Evolutionary conservation across 1,140 invertebrate genomes (phyloP).

Genomic region (Heliconius congener): DNA sequence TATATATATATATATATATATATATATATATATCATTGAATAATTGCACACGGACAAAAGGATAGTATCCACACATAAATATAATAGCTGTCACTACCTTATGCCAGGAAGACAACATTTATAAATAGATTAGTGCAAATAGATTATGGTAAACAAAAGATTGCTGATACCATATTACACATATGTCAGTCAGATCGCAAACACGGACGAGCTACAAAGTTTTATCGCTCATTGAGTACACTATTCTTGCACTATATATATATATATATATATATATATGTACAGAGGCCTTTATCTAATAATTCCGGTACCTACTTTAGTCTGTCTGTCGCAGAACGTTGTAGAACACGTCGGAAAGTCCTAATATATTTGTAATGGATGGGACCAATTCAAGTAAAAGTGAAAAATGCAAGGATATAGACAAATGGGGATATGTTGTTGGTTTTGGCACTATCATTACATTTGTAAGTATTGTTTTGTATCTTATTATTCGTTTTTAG

Average conservation of each 20-base stretch:
- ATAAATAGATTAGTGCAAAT: background rate
- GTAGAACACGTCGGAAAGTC: constrained; percentile 13
- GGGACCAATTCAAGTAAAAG: constrained; percentile 19
- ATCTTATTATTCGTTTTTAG: background rate
- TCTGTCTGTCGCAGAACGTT: constrained; percentile 16
- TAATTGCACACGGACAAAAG: no score
- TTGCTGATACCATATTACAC: constrained; percentile 6
- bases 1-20: no score
- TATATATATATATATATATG: background rate
- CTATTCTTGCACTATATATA: constrained; percentile 1
- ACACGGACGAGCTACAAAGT: constrained; percentile 23
- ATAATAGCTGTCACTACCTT: background rate
- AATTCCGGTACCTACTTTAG: constrained; percentile 22
- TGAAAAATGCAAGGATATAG: constrained; percentile 33
- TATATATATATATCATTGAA: no score
- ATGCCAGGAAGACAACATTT: background rate
- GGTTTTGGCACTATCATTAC: constrained; percentile 82
- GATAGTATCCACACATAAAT: no score
- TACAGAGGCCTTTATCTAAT: constrained; percentile 28
- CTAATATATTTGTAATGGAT: constrained; percentile 26
- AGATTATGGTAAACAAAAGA: background rate
- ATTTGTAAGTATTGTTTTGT: constrained; percentile 81
- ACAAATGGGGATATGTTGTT: constrained; percentile 85
- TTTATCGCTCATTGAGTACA: constrained; percentile 23
- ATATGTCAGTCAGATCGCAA: background rate